Base-by-base conservation (phyloP, 2,888 invertebrate species). In the Dicyrtoma fusca region DNA sequence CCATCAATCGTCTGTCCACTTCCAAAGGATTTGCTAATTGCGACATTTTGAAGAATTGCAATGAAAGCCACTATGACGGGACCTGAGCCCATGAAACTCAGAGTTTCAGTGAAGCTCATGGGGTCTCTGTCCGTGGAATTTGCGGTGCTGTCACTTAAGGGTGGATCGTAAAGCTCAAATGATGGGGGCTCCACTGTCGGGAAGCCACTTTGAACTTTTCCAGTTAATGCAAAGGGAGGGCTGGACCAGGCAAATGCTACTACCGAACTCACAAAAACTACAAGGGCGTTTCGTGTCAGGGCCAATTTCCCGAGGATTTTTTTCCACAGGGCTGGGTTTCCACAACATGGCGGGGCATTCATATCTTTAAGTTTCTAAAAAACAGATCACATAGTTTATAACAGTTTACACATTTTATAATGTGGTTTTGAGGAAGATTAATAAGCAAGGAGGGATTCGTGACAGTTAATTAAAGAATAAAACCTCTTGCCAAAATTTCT, bases 11-110 rank as follows among this genome's bases (percentile, higher is more conserved):
- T 86, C 26, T 87, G 86, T 69, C 90, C 91, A 75, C 85, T 85
- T 10, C 96, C 91, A 83, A 97, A 97, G 42, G 95, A 94, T 84
- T 96, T 97, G 6, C 95, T 95, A 77, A 97, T 97, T 10, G 97
- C 97, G 0, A 97, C 94, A 82, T 95, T 94, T 76, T 97, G 96
- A 61, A 97, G 85, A 0, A 97, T 92, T 0, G 92, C 94, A 77
- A 97, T 92, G 45, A 97, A 87, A 1, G 97, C 95, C 8, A 97
- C 90, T 66, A 97, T 86, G 26, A 92, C 85, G 76, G 96, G 89
- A 0, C 95, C 94, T 0, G 92, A 89, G 4, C 95, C 95, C 72
- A 97, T 17, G 14, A 73, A 44, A 14, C 68, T 47, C 72, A 76
- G 72, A 0, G 77, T 77, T 19, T 75, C 74, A 14, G 21, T 63